A percentile compares a stretch with the other conserved stretches of the same genome.
phyloP scores from a whole-genome alignment of 2,113 vertebrate species.

The Balaenoptera acutorostrata region DNA sequence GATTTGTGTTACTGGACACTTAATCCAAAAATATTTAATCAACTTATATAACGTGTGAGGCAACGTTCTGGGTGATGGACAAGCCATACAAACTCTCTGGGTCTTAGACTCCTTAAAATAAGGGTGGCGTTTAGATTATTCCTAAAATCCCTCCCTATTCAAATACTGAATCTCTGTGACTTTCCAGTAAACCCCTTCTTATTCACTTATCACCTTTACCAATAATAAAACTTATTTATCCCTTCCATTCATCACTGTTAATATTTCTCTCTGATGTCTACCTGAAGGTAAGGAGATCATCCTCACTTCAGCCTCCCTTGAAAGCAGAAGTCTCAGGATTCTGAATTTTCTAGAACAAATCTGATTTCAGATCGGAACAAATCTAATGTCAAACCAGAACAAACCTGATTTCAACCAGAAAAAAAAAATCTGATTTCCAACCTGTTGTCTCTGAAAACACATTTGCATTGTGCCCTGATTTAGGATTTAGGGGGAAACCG shows the following conservation, averaged over 20 bases:
- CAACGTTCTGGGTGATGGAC: background rate
- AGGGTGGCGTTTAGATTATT: background rate
- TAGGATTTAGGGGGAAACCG: background rate
- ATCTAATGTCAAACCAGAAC: background rate
- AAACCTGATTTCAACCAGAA: background rate
- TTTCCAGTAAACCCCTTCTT: background rate
- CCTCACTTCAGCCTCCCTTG: background rate
- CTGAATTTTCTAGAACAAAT: background rate
- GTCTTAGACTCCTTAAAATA: background rate
- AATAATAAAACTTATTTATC: background rate
- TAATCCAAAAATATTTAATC: background rate
- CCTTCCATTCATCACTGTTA: background rate
- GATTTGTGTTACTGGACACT: background rate
- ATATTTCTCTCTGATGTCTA: background rate
- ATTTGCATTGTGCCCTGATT: background rate
- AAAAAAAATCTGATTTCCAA: background rate
- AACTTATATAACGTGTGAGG: background rate
- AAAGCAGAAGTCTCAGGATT: background rate
- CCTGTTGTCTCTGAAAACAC: background rate
- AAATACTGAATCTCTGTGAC: background rate
- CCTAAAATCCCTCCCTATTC: background rate
- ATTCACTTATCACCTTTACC: background rate
- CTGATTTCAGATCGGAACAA: background rate
- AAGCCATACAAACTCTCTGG: background rate
- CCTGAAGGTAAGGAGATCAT: background rate